Base-by-base conservation (phyloP, 2,113 vertebrate species). In the Circaetus gallicus region DNA sequence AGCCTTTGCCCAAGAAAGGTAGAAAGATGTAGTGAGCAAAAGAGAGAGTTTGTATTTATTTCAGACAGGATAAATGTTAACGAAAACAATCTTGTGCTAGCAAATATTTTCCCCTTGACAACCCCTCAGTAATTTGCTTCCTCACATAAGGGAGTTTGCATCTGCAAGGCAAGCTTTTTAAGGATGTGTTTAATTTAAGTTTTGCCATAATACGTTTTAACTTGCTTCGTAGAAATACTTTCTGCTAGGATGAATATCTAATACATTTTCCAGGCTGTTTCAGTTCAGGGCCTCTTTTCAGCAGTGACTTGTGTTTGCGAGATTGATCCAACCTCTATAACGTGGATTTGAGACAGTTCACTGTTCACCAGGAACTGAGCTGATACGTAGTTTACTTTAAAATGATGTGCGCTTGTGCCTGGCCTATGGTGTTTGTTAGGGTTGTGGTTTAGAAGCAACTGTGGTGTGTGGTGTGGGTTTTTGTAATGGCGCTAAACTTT, bases 241-340 rank as follows among this genome's bases (percentile, higher is more conserved):
- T 98, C 96, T 98, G 98, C 95, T 97, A 98, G 97, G 95, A 96
- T 98, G 97, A 98, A 89, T 97, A 98, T 98, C 98, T 98, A 98
- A 98, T 98, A 98, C 97, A 98, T 98, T 98, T 98, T 98, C 98
- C 97, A 98, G 98, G 98, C 98, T 98, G 98, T 98, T 98, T 98
- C 98, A 98, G 98, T 98, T 97, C 98, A 98, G 93, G 98, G 98
- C 98, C 93, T 97, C 98, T 97, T 98, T 98, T 98, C 98, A 98
- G 92, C 96, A 94, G n/a, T 95, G 97, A 97, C 97, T 98, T 98
- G 97, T 98, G 98, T 98, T 98, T 98, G 98, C 95, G 96, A 98
- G 98, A 98, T 97, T 98, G 98, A 98, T 98, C 97, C 98, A 97
- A 86, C 97, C 97, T 98, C 98, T 97, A 95, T 97, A 97, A 98